These are phyloP conservation scores for Drosophila helvetica DNA, from an alignment of 2,888 invertebrate species.

Conservation along the genomic window DNA sequence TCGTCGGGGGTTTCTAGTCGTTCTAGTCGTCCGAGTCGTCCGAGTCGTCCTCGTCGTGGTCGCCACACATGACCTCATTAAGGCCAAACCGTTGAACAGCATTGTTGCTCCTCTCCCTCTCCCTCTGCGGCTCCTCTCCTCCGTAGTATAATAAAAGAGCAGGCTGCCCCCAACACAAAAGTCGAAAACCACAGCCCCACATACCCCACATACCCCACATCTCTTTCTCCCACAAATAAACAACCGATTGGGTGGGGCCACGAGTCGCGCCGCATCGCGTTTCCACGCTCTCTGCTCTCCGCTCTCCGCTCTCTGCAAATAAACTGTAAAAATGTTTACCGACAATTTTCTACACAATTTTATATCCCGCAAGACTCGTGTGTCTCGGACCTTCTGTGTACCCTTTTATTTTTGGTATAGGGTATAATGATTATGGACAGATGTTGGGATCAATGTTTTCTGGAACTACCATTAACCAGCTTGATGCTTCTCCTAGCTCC, in stretches of 20 bases:
- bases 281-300: constrained; percentile 53
- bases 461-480: too few relatives aligned
- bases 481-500: too few relatives aligned
- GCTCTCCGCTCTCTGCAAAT: constrained; percentile 67
- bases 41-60: constrained; percentile 33
- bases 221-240: constrained; percentile 30
- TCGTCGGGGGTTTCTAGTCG: constrained; percentile 15
- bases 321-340: constrained; percentile 80
- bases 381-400: constrained; percentile 27
- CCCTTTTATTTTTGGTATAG: neutral
- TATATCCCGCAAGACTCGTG: constrained; percentile 62
- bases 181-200: constrained; percentile 23
- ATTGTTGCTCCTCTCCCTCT: constrained; percentile 31
- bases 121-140: constrained; percentile 3
- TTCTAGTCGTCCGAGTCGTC: constrained; percentile 5
- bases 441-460: neutral
- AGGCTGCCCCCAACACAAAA: constrained; percentile 19
- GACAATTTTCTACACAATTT: constrained; percentile 79
- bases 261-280: constrained; percentile 20
- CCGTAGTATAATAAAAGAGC: constrained; percentile 42
- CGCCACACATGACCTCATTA: constrained; percentile 74
- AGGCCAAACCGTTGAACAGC: constrained; percentile 68
- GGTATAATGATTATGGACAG: neutral
- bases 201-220: constrained; percentile 9
- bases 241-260: constrained; percentile 39